phyloP scores from a whole-genome alignment of 2,888 invertebrate genomes.

The Fragum whitleyi region DNA sequence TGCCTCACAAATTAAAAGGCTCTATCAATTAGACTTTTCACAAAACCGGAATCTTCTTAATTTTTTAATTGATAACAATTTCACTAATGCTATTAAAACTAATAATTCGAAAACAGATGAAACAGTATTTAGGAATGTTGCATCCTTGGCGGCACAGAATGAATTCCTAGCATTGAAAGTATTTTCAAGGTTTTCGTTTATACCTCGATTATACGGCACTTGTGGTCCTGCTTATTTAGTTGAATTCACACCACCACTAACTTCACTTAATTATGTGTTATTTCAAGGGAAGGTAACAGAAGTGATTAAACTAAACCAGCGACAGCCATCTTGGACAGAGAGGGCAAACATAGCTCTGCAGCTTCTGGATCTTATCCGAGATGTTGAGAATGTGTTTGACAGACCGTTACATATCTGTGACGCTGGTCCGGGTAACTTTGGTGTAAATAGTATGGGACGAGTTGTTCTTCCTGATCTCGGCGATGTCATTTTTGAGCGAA shows the following conservation, averaged over 20 bases:
- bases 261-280: not conserved
- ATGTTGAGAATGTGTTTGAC: not conserved
- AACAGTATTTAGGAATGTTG: not conserved
- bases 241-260: not conserved
- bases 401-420: conserved; percentile 4
- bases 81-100: no score
- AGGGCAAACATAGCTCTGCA: not conserved
- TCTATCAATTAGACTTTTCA: not conserved
- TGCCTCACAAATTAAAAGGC: not conserved
- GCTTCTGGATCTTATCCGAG: not conserved
- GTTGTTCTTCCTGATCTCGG: not conserved
- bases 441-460: not conserved
- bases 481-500: not conserved
- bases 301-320: not conserved
- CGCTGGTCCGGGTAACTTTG: not conserved
- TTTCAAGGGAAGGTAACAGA: conserved; percentile 11
- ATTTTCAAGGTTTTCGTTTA: not conserved
- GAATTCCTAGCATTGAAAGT: conserved; percentile 16
- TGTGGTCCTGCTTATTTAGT: conserved; percentile 7
- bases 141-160: not conserved
- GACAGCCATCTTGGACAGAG: conserved; percentile 11
- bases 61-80: not conserved
- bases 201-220: conserved; percentile 1
- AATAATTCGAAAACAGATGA: no score
- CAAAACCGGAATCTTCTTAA: not conserved